Evolutionary conservation across 2,888 invertebrate species (phyloP).

Genomic region (Hydroisotoma schaefferi): DNA sequence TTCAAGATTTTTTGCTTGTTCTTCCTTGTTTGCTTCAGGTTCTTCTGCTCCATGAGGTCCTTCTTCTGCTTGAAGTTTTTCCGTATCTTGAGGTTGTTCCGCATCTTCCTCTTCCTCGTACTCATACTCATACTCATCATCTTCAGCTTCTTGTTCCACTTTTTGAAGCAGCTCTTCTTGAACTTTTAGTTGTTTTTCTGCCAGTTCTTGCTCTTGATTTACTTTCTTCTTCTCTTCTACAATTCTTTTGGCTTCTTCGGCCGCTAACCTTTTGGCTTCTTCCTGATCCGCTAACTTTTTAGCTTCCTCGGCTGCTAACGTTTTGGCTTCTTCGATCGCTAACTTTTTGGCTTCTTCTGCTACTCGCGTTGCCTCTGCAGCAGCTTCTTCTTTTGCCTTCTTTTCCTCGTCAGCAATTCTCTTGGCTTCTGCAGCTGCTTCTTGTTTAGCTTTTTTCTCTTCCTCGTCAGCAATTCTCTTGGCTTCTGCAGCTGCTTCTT

Average conservation of each 20-base stretch:
- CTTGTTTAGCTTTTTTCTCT: conserved; percentile 51
- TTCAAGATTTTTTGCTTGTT: background rate
- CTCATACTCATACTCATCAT: too few relatives aligned
- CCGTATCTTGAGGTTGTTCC: conserved; percentile 21
- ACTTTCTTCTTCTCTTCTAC: too few relatives aligned
- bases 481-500: conserved; percentile 48
- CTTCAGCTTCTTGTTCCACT: conserved; percentile 16
- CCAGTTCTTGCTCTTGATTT: background rate
- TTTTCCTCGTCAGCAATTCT: conserved; percentile 51
- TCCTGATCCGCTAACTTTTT: conserved; percentile 23
- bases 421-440: conserved; percentile 59
- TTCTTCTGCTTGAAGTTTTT: conserved; percentile 30
- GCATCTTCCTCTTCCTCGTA: too few relatives aligned
- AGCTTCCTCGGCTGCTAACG: conserved; percentile 21
- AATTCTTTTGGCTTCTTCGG: background rate
- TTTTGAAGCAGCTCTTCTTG: conserved; percentile 16
- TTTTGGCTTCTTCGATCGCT: conserved; percentile 20
- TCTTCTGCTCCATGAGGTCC: conserved; percentile 52
- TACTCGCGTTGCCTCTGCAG: conserved; percentile 28
- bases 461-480: conserved; percentile 58
- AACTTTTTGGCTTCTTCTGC: conserved; percentile 21
- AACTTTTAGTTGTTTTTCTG: too few relatives aligned
- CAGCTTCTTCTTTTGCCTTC: conserved; percentile 50
- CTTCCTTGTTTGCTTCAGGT: background rate
- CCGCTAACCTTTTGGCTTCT: conserved; percentile 21